A percentile compares a stretch with the other conserved stretches of the same genome.
Evolutionary conservation across 2,888 invertebrate species (phyloP).

Genomic region (Nemotelus pantherinus): DNA sequence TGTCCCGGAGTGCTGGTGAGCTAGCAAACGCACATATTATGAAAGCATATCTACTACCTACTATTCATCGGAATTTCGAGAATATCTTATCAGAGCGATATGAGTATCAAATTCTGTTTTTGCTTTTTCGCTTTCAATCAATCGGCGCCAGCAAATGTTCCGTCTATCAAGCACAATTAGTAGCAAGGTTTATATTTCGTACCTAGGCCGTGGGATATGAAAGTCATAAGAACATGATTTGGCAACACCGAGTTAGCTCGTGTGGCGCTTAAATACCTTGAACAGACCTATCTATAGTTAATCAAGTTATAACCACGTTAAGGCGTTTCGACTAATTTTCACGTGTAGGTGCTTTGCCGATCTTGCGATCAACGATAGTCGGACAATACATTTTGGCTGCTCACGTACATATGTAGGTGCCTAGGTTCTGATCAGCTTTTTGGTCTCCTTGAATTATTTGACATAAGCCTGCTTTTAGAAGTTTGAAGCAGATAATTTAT

Average conservation of each 20-base stretch:
- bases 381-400: too few relatives aligned
- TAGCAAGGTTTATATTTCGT: neutral
- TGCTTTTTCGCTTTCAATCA: slow-evolving; percentile 14
- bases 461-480: too few relatives aligned
- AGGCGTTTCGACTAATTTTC: too few relatives aligned
- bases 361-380: too few relatives aligned
- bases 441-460: too few relatives aligned
- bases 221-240: neutral
- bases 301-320: too few relatives aligned
- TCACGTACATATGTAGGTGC: too few relatives aligned
- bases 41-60: slow-evolving; percentile 33
- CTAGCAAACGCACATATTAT: neutral
- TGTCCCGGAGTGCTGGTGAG: neutral
- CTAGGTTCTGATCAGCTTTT: too few relatives aligned
- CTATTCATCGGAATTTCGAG: slow-evolving; percentile 34
- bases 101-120: slow-evolving; percentile 20
- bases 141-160: slow-evolving; percentile 30
- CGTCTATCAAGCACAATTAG: neutral
- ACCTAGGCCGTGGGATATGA: neutral
- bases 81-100: slow-evolving; percentile 29
- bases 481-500: neutral
- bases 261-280: neutral
- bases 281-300: too few relatives aligned
- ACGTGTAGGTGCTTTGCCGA: too few relatives aligned
- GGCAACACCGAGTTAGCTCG: slow-evolving; percentile 7